These are phyloP conservation scores for Phengaris arion DNA, from an alignment of 2,888 invertebrate genomes.

Conservation along the genomic window DNA sequence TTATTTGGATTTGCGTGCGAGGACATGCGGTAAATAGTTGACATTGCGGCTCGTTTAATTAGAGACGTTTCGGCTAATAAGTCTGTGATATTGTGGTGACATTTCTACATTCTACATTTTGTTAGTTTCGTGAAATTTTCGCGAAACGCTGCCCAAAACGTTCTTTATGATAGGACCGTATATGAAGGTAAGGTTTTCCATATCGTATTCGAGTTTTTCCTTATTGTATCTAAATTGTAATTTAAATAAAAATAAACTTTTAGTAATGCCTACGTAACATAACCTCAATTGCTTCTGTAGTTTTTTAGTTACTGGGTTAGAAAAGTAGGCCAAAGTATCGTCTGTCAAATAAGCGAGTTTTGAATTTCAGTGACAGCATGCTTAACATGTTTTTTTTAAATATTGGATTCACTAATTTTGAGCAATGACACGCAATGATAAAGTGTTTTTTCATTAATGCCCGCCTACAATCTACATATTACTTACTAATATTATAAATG, in stretches of 20 bases:
- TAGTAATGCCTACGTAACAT: constrained; percentile 13
- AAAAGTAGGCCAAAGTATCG: constrained; percentile 17
- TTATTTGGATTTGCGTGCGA: constrained; percentile 38
- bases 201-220: constrained; percentile 34
- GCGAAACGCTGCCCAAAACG: constrained; percentile 64
- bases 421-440: neutral
- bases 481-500: no score
- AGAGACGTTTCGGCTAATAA: constrained; percentile 54
- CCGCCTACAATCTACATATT: no score
- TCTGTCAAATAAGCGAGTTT: neutral
- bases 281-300: constrained; percentile 3
- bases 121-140: constrained; percentile 74
- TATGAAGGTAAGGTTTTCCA: constrained; percentile 71
- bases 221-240: neutral
- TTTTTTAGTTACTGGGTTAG: constrained; percentile 12
- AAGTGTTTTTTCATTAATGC: neutral
- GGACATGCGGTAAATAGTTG: constrained; percentile 56
- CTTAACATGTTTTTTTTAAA: neutral
- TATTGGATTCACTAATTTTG: neutral
- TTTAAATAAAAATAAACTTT: neutral
- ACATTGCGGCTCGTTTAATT: constrained; percentile 56
- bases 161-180: constrained; percentile 79
- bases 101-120: constrained; percentile 50
- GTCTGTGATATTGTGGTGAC: constrained; percentile 67
- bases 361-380: constrained; percentile 19